These are phyloP conservation scores for Rhyzopertha dominica DNA, from an alignment of 1,140 invertebrate genomes.

Conservation along the genomic window DNA sequence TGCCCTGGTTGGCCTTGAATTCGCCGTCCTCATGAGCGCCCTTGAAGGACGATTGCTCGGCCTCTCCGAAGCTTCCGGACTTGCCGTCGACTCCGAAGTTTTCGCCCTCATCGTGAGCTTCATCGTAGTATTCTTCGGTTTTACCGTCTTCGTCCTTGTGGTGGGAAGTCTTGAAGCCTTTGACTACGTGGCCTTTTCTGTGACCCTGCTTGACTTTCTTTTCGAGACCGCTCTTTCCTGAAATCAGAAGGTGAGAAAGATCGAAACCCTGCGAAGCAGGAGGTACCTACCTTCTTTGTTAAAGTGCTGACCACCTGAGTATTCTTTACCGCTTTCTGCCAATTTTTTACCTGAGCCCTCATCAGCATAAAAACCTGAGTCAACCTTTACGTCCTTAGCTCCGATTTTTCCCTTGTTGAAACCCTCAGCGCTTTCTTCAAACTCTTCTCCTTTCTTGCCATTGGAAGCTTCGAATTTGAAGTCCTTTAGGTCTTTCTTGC, in stretches of 20 bases:
- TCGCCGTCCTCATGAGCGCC: slow-evolving; percentile 53
- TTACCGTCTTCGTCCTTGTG: slow-evolving; percentile 63
- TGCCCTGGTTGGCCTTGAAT: slow-evolving; percentile 49
- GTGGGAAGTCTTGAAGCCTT: slow-evolving; percentile 59
- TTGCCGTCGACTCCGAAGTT: slow-evolving; percentile 48
- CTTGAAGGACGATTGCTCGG: slow-evolving; percentile 50
- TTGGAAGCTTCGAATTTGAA: slow-evolving; percentile 50
- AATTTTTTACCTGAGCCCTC: slow-evolving; percentile 53
- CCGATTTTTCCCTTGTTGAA: slow-evolving; percentile 48
- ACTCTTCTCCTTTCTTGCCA: slow-evolving; percentile 50
- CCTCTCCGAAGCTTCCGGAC: slow-evolving; percentile 51
- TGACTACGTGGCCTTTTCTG: slow-evolving; percentile 60
- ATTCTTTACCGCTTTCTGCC: slow-evolving; percentile 52
- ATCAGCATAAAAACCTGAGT: slow-evolving; percentile 53
- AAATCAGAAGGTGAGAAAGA: too few species aligned
- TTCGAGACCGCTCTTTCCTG: slow-evolving; percentile 48
- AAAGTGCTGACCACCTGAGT: slow-evolving; percentile 51
- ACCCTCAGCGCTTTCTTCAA: slow-evolving; percentile 51
- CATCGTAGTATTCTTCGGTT: slow-evolving; percentile 61
- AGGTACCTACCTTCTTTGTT: slow-evolving; percentile 54
- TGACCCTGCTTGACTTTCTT: slow-evolving; percentile 53
- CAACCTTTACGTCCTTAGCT: slow-evolving; percentile 50
- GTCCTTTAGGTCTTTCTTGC: slow-evolving; percentile 51
- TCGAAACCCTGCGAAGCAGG: too few species aligned
- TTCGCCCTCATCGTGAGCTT: slow-evolving; percentile 58